Evolutionary conservation across 2,888 invertebrate genomes (phyloP), one percentile per base, ranked within the genome.

Genomic region (Melieria picta): DNA sequence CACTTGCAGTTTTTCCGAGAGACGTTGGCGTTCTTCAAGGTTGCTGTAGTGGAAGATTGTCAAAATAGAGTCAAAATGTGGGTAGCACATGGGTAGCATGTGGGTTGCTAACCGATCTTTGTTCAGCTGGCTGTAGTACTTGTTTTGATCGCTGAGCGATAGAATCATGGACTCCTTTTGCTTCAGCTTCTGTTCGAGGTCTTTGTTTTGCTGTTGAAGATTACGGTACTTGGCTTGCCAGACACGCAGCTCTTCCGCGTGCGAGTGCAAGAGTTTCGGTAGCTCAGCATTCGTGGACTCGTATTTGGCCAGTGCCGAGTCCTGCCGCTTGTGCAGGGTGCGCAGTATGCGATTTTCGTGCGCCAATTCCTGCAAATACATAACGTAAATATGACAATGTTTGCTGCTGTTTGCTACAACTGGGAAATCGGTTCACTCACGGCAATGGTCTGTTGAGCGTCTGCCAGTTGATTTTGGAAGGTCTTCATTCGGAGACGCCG

Each of bases 201-300:
- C 93, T 79, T 90, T 91, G 79, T 90, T 89, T 76, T 90, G 89
- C 68, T 87, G 87, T 79, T 91, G 92, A 68, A 94, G 83, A 77
- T 90, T 91, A 78, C 92, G 93, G 84, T 90, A 91, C 82, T 91
- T 92, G 58, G 89, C 88, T 79, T 92, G 91, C 83, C 94, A 90
- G 13, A 92, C 89, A 65, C 94, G 89, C 69, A 93, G 88, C 86
- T 95, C 94, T 82, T 94, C 94, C 74, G 90, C 91, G 84, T 94
- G 94, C 0, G 93, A 91, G 84, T 91, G 91, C 55, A 95, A 87
- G 3, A 85, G 71, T 81, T 92, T 90, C 0, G 94, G 94, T 65
- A 94, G 85, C 82, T 94, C 94, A 0, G 94, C 94, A 80, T 92
- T 92, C 2, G 91, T 91, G 47, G 92, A 93, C 86, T 95, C 94